Conservation (phyloP, 2,113 vertebrate genomes). For the Lophochroa leadbeateri region DNA sequence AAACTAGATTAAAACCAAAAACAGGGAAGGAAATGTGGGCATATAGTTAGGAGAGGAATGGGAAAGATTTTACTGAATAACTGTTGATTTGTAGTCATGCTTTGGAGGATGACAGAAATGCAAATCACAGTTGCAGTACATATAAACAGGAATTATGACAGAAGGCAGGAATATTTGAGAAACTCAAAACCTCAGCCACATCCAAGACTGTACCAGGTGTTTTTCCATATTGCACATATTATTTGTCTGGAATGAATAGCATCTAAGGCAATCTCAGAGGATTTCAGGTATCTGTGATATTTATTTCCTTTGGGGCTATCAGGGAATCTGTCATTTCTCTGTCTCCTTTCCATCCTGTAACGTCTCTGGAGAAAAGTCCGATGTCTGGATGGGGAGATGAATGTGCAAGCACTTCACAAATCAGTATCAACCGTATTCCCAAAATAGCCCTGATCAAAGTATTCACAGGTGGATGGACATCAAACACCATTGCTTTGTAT, state of each 20-base stretch:
- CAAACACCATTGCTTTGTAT: background rate
- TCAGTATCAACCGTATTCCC: background rate
- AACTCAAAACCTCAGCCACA: background rate
- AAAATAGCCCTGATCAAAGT: background rate
- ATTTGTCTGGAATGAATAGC: background rate
- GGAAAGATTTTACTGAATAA: background rate
- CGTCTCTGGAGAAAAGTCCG: background rate
- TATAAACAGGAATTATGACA: background rate
- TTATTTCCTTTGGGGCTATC: background rate
- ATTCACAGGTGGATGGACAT: background rate
- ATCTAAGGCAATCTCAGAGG: background rate
- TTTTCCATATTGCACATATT: background rate
- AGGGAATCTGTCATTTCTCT: background rate
- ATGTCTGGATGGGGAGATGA: background rate
- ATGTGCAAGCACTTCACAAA: background rate
- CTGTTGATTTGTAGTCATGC: background rate
- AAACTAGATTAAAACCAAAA: background rate
- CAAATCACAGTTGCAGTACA: background rate
- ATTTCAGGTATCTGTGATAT: background rate
- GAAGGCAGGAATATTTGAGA: background rate
- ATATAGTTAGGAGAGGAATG: background rate
- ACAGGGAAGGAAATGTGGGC: background rate
- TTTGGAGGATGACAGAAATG: background rate
- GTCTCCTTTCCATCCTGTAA: background rate
- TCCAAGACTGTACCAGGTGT: background rate